Evolutionary conservation across 2,797 vertebrate genomes (phyloP).

Genomic region (Myiotriccus ornatus): DNA sequence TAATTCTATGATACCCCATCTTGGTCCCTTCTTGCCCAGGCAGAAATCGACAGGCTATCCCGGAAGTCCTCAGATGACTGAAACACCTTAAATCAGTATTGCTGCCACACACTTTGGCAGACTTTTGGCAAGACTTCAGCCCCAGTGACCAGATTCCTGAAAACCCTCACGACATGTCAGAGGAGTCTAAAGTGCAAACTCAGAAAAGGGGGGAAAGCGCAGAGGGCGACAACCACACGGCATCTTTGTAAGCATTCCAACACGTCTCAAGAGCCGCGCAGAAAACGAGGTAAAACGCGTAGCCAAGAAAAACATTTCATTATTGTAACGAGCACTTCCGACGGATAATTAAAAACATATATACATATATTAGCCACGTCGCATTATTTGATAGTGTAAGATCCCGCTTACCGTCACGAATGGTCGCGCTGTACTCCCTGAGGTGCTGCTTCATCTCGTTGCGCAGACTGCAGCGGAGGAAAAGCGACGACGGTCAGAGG

Average conservation of each 20-base stretch:
- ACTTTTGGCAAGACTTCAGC: not conserved
- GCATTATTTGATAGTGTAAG: not conserved
- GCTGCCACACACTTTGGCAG: not conserved
- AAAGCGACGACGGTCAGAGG: not conserved
- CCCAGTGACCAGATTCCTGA: not conserved
- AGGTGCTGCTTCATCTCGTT: not conserved
- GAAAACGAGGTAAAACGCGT: accelerated
- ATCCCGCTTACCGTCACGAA: not conserved
- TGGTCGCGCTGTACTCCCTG: accelerated
- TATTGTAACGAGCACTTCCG: not conserved
- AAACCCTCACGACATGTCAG: accelerated
- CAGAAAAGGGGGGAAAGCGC: too few relatives aligned
- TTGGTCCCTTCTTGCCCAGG: too few relatives aligned
- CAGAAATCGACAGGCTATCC: too few relatives aligned
- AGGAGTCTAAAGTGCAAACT: not conserved
- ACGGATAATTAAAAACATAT: not conserved
- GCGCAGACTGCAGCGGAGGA: not conserved
- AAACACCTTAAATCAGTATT: not conserved
- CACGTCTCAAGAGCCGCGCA: accelerated
- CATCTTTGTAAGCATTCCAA: not conserved
- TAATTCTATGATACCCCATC: too few relatives aligned
- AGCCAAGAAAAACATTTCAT: not conserved
- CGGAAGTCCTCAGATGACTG: too few relatives aligned
- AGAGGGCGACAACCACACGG: accelerated
- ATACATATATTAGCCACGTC: too few relatives aligned